Evolutionary conservation across 2,888 invertebrate genomes (phyloP).

Genomic region (Leistus spinibarbis): DNA sequence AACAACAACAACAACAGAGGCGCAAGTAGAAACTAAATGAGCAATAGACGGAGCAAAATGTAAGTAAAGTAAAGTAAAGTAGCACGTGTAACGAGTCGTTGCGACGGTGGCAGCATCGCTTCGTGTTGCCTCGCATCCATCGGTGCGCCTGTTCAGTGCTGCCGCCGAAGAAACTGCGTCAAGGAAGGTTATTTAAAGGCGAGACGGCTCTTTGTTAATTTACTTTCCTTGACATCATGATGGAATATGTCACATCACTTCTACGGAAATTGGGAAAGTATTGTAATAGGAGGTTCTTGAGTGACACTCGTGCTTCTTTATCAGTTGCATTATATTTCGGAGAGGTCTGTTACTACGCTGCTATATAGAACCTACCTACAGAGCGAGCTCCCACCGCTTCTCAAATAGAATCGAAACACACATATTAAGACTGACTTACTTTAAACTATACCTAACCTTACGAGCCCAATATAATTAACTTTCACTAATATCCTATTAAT

Average conservation of each 20-base stretch:
- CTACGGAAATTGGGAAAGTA: constrained; percentile 40
- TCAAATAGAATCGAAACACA: too few relatives aligned
- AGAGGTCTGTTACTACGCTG: constrained; percentile 38
- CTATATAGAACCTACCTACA: background rate
- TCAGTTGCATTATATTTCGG: constrained; percentile 55
- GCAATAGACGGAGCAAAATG: background rate
- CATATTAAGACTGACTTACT: too few relatives aligned
- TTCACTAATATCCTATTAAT: too few relatives aligned
- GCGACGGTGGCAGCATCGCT: too few relatives aligned
- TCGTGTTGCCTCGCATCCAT: background rate
- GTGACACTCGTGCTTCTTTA: constrained; percentile 57
- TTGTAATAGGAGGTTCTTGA: constrained; percentile 54
- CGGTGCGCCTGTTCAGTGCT: too few relatives aligned
- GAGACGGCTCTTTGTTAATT: constrained; percentile 57
- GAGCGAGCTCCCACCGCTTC: background rate
- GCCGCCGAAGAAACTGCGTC: background rate
- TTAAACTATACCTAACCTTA: too few relatives aligned
- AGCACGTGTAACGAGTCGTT: too few relatives aligned
- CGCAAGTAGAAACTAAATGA: background rate
- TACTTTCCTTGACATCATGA: constrained; percentile 46
- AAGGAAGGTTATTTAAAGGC: constrained; percentile 53
- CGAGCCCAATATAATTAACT: too few relatives aligned
- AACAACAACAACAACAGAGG: background rate
- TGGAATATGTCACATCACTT: constrained; percentile 40
- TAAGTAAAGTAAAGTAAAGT: too few relatives aligned